Percentiles rank a stretch among this genome's conserved stretches.
phyloP scores from a whole-genome alignment of 2,888 invertebrate genomes.

The Amitus sp. region DNA sequence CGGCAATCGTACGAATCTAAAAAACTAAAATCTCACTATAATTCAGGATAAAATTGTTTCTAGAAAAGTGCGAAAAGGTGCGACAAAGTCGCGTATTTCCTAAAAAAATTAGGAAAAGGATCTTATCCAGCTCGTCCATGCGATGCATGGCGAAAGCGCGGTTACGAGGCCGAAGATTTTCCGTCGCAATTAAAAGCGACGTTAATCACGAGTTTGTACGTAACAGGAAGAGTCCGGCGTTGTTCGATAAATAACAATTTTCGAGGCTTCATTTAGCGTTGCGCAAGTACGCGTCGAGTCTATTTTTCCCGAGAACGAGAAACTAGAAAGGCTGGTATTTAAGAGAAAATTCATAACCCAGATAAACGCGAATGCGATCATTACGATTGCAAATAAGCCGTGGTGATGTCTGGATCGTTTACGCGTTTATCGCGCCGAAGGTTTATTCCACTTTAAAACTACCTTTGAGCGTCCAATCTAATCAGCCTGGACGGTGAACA shows the following conservation, averaged over 20 bases:
- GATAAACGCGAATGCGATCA: conserved; percentile 24
- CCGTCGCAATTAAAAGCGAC: conserved; percentile 28
- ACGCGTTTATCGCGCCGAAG: background rate
- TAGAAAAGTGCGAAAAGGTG: too few relatives aligned
- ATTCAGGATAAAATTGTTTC: too few relatives aligned
- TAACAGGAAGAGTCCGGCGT: conserved; percentile 17
- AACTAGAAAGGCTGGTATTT: conserved; percentile 31
- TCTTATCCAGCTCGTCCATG: too few relatives aligned
- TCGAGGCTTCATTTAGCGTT: conserved; percentile 18
- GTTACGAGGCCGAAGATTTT: conserved; percentile 15
- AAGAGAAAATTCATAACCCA: conserved; percentile 28
- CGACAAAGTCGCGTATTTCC: too few relatives aligned
- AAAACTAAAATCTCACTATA: too few relatives aligned
- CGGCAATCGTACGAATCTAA: too few relatives aligned
- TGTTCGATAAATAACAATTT: conserved; percentile 28
- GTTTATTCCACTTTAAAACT: background rate
- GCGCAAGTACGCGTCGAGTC: conserved; percentile 11
- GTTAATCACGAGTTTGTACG: conserved; percentile 28
- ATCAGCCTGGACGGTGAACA: too few relatives aligned
- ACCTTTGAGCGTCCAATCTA: too few relatives aligned
- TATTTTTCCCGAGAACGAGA: too few relatives aligned
- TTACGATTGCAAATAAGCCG: conserved; percentile 14
- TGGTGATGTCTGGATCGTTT: background rate
- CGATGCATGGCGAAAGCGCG: conserved; percentile 4
- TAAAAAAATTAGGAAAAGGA: too few relatives aligned